Evolutionary conservation across 2,888 invertebrate genomes (phyloP), one percentile per base, ranked within the genome.

Genomic region (Euzetes globulus): DNA sequence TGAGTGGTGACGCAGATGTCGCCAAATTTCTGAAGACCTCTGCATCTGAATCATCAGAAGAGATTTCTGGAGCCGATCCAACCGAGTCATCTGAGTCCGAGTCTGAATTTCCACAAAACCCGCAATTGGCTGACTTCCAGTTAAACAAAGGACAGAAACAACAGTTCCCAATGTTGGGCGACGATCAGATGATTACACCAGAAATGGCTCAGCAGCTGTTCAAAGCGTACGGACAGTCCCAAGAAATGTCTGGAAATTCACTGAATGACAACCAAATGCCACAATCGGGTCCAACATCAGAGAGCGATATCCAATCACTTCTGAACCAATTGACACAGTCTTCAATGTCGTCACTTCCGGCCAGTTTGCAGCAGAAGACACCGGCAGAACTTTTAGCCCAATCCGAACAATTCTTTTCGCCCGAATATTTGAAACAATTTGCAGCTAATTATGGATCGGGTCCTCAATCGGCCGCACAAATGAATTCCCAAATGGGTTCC

Each of bases 121-220:
- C n/a, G 7, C 45, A 41, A 25, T 19, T 37, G 29, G n/a, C 4
- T 15, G 70, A 70, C 41, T 70, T 19, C 47, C 70, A 70, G 17
- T 15, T 45, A 47, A 70, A 45, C 22, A 70, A 70, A 47, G 63
- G 19, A 11, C 70, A 45, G 25, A 45, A 70, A n/a, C 41, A 19
- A 19, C 37, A 19, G 25, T 70, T 19, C 11, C 25, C 41, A n/a
- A 37, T 37, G 19, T 11, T 55, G 1, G 29, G 37, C 13, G 74
- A 74, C 29, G 71, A 74, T 1, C 74, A 74, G 19, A 37, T 71
- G 22, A 33, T 72, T 22, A 47, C 71, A 1, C 63, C 75, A 1
- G 71, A 50, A 47, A 45, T 60, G 22, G 52, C 74, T 6, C 71
- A 75, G n/a, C 75, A 75, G 37, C 27, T 72, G 1, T 63, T 72